These are phyloP conservation scores for Spheniscus mendiculus DNA, from an alignment of 2,113 vertebrate species.

Conservation along the genomic window DNA sequence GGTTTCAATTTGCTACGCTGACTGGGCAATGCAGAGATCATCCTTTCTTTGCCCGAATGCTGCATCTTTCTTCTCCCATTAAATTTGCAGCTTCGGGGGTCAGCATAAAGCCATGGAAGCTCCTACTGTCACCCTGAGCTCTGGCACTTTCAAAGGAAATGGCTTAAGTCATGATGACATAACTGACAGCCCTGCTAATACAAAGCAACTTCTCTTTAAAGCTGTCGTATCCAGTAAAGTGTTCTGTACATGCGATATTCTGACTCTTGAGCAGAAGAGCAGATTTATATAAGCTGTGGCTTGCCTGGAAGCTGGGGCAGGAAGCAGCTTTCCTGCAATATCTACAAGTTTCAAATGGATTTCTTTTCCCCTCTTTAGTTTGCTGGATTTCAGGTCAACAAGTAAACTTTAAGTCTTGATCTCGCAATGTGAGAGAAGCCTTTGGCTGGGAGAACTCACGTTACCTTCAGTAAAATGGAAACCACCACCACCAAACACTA, in stretches of 20 bases:
- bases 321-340: conserved; percentile 35
- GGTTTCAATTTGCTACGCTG: conserved; percentile 36
- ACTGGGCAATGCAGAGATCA: not conserved
- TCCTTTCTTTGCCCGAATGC: not conserved
- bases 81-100: conserved; percentile 39
- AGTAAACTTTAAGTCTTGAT: conserved; percentile 3
- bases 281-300: conserved; percentile 50
- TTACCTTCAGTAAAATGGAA: not conserved
- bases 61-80: conserved; percentile 23
- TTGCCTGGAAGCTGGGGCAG: conserved; percentile 16
- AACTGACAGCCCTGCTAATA: conserved; percentile 64
- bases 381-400: conserved; percentile 21
- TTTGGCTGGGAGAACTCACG: not conserved
- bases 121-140: conserved; percentile 44
- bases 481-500: not conserved
- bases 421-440: not conserved
- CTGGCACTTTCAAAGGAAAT: conserved; percentile 46
- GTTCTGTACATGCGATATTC: conserved; percentile 29
- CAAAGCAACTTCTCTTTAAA: conserved; percentile 66
- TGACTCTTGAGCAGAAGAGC: conserved; percentile 30
- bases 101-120: conserved; percentile 34
- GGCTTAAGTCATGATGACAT: conserved; percentile 59
- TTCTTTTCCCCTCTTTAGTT: not conserved
- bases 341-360: conserved; percentile 1
- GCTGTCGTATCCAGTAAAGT: conserved; percentile 54